phyloP scores from a whole-genome alignment of 1,140 invertebrate species.

The Bombus fervidus region DNA sequence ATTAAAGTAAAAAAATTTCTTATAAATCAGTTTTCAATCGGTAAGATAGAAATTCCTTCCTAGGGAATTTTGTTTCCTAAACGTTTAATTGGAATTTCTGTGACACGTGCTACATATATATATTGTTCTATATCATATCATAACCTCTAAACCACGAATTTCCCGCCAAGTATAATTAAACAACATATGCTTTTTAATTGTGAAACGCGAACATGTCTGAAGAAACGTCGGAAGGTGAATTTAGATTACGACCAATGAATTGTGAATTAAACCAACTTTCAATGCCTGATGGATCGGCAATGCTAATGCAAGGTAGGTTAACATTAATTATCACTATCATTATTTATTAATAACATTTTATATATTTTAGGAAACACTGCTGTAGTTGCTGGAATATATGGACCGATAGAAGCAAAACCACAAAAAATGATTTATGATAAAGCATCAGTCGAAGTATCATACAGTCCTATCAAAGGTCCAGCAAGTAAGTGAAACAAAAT shows the following conservation, averaged over 20 bases:
- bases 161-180: conserved; percentile 21
- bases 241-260: conserved; percentile 80
- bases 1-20: not conserved
- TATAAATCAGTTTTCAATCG: too few relatives aligned
- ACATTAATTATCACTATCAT: conserved; percentile 4
- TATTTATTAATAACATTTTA: not conserved
- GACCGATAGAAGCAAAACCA: conserved; percentile 90
- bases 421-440: conserved; percentile 91
- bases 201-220: conserved; percentile 41
- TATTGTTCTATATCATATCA: not conserved
- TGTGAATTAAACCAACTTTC: conserved; percentile 88
- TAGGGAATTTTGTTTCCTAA: conserved; percentile 9
- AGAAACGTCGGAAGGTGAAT: conserved; percentile 60
- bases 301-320: conserved; percentile 86
- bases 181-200: not conserved
- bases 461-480: conserved; percentile 88
- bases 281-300: conserved; percentile 89
- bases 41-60: too few relatives aligned
- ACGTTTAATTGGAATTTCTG: not conserved
- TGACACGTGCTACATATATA: too few relatives aligned
- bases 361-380: conserved; percentile 87
- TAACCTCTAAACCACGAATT: not conserved
- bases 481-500: conserved; percentile 83
- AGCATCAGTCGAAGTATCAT: conserved; percentile 90
- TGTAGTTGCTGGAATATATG: conserved; percentile 90